phyloP scores from a whole-genome alignment of 2,797 vertebrate genomes.

The Galago senegalensis region DNA sequence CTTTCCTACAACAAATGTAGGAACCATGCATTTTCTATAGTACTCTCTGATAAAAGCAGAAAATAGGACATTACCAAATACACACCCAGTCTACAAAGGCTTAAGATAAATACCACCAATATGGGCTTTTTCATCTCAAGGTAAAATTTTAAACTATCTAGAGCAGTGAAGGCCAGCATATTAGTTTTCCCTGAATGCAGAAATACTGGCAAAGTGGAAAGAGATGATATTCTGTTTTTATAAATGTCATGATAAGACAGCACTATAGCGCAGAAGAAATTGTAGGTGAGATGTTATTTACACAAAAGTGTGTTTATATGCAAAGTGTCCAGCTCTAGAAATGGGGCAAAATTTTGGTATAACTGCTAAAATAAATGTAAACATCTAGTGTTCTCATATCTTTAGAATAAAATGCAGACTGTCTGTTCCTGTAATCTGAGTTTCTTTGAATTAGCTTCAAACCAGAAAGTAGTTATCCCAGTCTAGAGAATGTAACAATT shows the following conservation, averaged over 20 bases:
- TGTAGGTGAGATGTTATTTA: not conserved
- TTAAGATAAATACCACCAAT: slow-evolving; percentile 52
- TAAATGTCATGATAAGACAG: not conserved
- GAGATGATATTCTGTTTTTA: not conserved
- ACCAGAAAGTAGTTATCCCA: not conserved
- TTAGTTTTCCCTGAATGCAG: not conserved
- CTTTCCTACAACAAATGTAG: not conserved
- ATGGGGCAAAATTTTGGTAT: not conserved
- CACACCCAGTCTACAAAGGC: not conserved
- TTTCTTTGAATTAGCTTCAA: slow-evolving; percentile 1
- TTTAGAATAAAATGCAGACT: not conserved
- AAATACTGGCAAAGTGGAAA: slow-evolving; percentile 21
- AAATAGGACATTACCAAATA: slow-evolving; percentile 34
- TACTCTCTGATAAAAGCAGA: not conserved
- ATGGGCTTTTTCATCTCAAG: not conserved
- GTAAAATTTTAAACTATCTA: slow-evolving; percentile 11
- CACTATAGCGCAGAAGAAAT: not conserved
- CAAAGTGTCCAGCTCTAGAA: not conserved
- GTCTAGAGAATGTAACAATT: not conserved
- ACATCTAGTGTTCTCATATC: not conserved
- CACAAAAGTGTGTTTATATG: not conserved
- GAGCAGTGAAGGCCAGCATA: not conserved
- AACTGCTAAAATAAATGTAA: not conserved
- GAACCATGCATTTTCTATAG: not conserved
- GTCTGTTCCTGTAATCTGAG: not conserved